Base-by-base conservation (phyloP, 2,113 vertebrate genomes). In the Sceloporus undulatus region DNA sequence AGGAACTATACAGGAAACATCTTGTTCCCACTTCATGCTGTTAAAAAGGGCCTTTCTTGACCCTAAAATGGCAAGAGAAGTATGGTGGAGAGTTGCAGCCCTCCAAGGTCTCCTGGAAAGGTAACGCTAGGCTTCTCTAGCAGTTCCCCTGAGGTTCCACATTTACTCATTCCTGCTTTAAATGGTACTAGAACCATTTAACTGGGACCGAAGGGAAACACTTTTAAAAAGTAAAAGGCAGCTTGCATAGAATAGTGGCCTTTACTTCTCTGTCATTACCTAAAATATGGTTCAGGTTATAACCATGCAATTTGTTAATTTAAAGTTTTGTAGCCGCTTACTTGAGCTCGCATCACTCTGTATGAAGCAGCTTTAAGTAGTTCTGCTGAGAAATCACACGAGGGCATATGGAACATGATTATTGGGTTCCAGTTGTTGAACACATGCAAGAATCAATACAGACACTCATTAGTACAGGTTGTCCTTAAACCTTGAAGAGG, bases 401-500 rank as follows among this genome's bases (percentile, higher is more conserved):
- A 92, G 56, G 18, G 85, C 34, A 86, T 83, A 59, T 80, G 85
- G 70, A 81, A 42, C 34, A 75, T 85, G 77, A 79, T 89, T 9
- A 66, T 78, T 19, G 59, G 8, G 0, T 19, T 48, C 90, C 80
- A 75, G 82, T 56, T 85, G 59, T 80, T 89, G 88, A 78, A 73
- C 23, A 79, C 1, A 4, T 19, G n/a, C 0, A 6, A 54, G 52
- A 81, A 23, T 77, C 75, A 48, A 8, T 48, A 66, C 7, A 82
- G 42, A 62, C 86, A 66, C 34, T 1, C 3, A 38, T 85, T 83
- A 40, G 79, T 62, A 40, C 21, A 74, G 40, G n/a, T 89, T 90
- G 85, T 81, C 21, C 83, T 92, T 90, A 76, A 81, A 0, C 38
- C 0, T 70, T 78, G 76, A 77, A 52, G 29, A 19, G 25, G 1